Conservation (phyloP, 2,888 invertebrate genomes). For the Ceratothoa steindachneri region DNA sequence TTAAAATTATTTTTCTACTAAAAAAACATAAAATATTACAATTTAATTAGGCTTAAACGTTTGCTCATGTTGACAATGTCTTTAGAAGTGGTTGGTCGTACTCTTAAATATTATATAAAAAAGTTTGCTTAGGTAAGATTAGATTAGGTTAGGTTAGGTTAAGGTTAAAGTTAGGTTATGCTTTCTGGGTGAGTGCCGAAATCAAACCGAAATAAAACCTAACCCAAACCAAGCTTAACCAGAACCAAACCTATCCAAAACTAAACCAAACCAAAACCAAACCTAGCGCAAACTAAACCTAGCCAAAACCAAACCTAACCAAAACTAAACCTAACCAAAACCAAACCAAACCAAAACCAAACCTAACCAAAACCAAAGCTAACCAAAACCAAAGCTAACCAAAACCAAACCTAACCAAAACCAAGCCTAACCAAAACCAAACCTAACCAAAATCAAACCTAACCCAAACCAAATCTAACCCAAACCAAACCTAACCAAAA, state of each 20-base stretch:
- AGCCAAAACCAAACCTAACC: not conserved
- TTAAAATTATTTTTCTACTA: too few species aligned
- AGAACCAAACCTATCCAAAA: not conserved
- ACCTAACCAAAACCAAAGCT: too few species aligned
- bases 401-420: too few species aligned
- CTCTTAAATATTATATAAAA: too few species aligned
- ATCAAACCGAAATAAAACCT: not conserved
- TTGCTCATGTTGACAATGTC: too few species aligned
- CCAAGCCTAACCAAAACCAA: not conserved
- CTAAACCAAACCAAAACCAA: not conserved
- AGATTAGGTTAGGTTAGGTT: not conserved
- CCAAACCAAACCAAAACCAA: not conserved
- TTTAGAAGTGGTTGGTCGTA: too few species aligned
- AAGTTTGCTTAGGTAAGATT: not conserved
- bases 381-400: too few species aligned
- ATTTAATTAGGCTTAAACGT: too few species aligned
- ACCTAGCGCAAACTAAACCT: not conserved
- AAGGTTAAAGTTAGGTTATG: not conserved
- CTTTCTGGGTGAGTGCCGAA: too few species aligned
- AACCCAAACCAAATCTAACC: not conserved
- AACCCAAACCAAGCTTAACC: not conserved
- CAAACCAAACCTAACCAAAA: not conserved
- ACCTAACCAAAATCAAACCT: not conserved
- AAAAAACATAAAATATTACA: too few species aligned
- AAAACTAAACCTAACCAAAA: too few species aligned